phyloP scores from a whole-genome alignment of 2,797 vertebrate genomes.

The Sarcoramphus papa region DNA sequence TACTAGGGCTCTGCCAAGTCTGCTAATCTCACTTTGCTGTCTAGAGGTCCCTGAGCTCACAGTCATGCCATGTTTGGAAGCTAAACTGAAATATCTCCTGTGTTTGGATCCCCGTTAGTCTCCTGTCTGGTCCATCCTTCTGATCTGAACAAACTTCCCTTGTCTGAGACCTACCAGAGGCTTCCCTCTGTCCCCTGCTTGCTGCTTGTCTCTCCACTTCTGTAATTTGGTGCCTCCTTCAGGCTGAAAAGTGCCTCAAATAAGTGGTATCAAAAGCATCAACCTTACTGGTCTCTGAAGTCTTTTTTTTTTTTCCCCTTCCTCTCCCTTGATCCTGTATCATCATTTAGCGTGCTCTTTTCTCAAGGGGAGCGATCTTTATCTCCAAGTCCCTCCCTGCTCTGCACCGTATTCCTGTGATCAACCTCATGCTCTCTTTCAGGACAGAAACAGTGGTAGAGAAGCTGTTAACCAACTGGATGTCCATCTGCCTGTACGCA shows the following conservation, averaged over 20 bases:
- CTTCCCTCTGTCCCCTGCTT: not conserved
- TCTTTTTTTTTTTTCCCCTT: not conserved
- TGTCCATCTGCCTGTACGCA: constrained; percentile 95
- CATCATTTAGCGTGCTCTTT: not conserved
- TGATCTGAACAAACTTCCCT: not conserved
- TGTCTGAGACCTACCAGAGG: not conserved
- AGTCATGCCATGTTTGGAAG: not conserved
- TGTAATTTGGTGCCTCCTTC: constrained; percentile 36
- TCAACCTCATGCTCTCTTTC: constrained; percentile 8
- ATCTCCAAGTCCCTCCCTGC: not conserved
- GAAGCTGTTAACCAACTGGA: constrained; percentile 98
- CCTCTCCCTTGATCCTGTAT: not conserved
- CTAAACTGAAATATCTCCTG: not conserved
- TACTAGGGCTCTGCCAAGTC: not conserved
- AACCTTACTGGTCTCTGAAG: not conserved
- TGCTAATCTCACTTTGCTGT: not conserved
- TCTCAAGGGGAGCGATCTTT: not conserved
- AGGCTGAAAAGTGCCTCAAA: not conserved
- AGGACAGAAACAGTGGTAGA: constrained; percentile 98
- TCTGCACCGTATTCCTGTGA: not conserved
- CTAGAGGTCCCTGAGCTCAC: not conserved
- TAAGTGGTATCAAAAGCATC: not conserved
- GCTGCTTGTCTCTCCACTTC: not conserved
- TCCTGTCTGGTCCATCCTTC: not conserved
- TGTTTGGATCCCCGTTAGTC: not conserved